Evolutionary conservation across 2,113 vertebrate genomes (phyloP).

Genomic region (Perccottus glenii): DNA sequence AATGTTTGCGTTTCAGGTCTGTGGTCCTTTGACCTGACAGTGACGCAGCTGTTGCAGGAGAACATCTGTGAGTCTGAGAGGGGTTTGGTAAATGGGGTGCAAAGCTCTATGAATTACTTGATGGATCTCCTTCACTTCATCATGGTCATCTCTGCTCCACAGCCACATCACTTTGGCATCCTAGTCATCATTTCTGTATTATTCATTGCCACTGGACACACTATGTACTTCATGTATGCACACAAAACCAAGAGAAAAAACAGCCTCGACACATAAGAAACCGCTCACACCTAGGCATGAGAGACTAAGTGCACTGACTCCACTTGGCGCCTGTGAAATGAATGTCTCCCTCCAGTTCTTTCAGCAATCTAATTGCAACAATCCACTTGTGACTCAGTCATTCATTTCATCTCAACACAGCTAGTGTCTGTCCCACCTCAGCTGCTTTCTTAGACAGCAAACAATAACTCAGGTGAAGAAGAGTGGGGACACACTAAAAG

Average conservation of each 20-base stretch:
- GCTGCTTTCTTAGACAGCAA: constrained; percentile 51
- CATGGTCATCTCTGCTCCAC: constrained; percentile 76
- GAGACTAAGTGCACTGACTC: constrained; percentile 45
- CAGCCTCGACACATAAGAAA: constrained; percentile 55
- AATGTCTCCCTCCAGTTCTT: constrained; percentile 62
- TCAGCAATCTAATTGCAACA: constrained; percentile 58
- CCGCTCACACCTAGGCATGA: constrained; percentile 19
- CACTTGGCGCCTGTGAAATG: constrained; percentile 68
- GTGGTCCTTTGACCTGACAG: constrained; percentile 81
- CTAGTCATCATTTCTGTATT: constrained; percentile 80
- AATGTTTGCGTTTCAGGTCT: constrained; percentile 71
- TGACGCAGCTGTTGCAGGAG: constrained; percentile 81
- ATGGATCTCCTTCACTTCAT: constrained; percentile 82
- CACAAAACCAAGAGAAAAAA: constrained; percentile 79
- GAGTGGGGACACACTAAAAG: constrained; percentile 54
- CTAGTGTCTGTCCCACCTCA: constrained; percentile 55
- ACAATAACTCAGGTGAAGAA: constrained; percentile 66
- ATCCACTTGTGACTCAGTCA: constrained; percentile 52
- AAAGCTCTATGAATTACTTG: constrained; percentile 85
- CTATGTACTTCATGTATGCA: constrained; percentile 80
- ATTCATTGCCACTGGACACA: constrained; percentile 81
- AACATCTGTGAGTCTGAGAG: constrained; percentile 81
- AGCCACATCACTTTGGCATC: constrained; percentile 77
- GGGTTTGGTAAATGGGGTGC: constrained; percentile 80
- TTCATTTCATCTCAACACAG: constrained; percentile 67